Percentiles rank a stretch among this genome's conserved stretches.
phyloP scores from a whole-genome alignment of 2,888 invertebrate genomes.

The Operophtera brumata region DNA sequence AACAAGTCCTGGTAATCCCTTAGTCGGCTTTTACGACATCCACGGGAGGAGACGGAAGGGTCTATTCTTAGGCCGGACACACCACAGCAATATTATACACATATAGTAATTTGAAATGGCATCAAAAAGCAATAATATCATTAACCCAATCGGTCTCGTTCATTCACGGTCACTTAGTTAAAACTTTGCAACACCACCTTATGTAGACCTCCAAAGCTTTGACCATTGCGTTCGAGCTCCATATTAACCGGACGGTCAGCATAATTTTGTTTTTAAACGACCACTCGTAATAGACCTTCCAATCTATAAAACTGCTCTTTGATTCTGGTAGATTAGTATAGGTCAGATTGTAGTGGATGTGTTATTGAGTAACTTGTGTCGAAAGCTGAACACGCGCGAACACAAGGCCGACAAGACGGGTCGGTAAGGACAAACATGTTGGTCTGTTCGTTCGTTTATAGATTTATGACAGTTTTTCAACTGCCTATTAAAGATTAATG shows the following conservation, averaged over 20 bases:
- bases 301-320: constrained; percentile 14
- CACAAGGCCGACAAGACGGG: constrained; percentile 62
- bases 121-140: constrained; percentile 23
- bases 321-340: constrained; percentile 9
- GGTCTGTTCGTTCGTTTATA: constrained; percentile 8
- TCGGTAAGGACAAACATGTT: constrained; percentile 55
- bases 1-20: too few relatives aligned
- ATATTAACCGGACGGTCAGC: constrained; percentile 34
- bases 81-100: too few relatives aligned
- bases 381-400: constrained; percentile 55
- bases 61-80: too few relatives aligned
- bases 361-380: constrained; percentile 58
- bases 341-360: constrained; percentile 35
- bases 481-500: neutral
- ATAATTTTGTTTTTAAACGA: constrained; percentile 27
- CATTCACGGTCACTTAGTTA: constrained; percentile 28
- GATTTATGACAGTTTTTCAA: constrained; percentile 15
- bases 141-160: constrained; percentile 29
- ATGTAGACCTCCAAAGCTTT: constrained; percentile 27
- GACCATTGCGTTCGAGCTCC: constrained; percentile 22
- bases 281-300: constrained; percentile 34
- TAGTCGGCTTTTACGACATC: too few relatives aligned
- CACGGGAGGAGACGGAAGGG: too few relatives aligned
- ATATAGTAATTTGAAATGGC: constrained; percentile 16
- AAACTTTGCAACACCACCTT: constrained; percentile 32